Percentiles rank a stretch among this genome's conserved stretches.
These are phyloP conservation scores for Caenorhabditis sp. DNA, from an alignment of 2,888 invertebrate species.

Conservation along the genomic window DNA sequence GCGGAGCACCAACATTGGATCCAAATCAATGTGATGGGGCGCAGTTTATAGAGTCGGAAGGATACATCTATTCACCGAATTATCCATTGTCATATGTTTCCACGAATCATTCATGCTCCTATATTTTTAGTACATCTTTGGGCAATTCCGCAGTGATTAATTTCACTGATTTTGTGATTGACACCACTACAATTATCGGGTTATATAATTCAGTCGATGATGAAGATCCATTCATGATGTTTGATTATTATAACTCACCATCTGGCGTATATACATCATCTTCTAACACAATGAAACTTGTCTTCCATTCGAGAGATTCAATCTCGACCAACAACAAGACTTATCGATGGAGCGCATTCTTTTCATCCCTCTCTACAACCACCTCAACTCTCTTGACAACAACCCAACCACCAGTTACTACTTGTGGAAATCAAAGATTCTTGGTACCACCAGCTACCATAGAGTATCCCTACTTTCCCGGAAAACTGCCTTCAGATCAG, in stretches of 20 bases:
- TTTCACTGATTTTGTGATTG: constrained; percentile 28
- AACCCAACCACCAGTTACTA: background rate
- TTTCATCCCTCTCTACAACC: background rate
- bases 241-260: constrained; percentile 12
- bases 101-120: constrained; percentile 18
- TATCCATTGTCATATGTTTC: constrained; percentile 30
- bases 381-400: background rate
- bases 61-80: constrained; percentile 30
- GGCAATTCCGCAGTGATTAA: constrained; percentile 17
- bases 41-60: constrained; percentile 24
- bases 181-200: constrained; percentile 13
- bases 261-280: constrained; percentile 32
- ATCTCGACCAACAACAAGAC: constrained; percentile 1
- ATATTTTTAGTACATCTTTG: constrained; percentile 25
- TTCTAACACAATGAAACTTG: constrained; percentile 38
- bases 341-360: background rate
- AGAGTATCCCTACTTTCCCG: background rate
- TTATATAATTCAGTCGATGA: constrained; percentile 31
- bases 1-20: constrained; percentile 22
- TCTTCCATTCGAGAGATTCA: constrained; percentile 23
- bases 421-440: background rate
- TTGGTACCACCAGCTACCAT: background rate
- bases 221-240: constrained; percentile 14
- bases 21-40: constrained; percentile 28
- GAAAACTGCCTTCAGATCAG: background rate